phyloP scores from a whole-genome alignment of 2,113 vertebrate species.

The Zosterops japonicus region DNA sequence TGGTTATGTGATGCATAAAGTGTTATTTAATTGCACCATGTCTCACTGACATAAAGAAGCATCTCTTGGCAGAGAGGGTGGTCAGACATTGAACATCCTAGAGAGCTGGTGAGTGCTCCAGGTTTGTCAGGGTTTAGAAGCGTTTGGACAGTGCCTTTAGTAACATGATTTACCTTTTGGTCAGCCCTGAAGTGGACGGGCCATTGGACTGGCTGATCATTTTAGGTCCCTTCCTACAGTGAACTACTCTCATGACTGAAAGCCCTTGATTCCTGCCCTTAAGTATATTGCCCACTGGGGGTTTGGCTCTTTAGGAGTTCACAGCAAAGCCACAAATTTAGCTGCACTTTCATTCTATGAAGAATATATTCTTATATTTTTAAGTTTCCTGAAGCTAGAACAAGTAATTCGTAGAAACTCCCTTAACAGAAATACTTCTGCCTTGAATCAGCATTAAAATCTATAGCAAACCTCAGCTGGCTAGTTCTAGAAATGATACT shows the following conservation, averaged over 20 bases:
- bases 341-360: background rate
- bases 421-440: background rate
- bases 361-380: background rate
- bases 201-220: background rate
- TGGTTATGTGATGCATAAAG: background rate
- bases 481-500: background rate
- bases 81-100: background rate
- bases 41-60: background rate
- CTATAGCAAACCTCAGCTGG: background rate
- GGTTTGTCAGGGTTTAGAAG: background rate
- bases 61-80: background rate
- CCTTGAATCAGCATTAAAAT: background rate
- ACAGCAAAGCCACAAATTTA: background rate
- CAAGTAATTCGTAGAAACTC: background rate
- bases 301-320: background rate
- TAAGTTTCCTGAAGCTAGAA: background rate
- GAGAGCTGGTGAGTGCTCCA: background rate
- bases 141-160: background rate
- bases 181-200: background rate
- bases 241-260: background rate
- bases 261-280: background rate
- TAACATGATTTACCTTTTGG: background rate
- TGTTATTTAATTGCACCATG: background rate
- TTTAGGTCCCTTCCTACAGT: background rate
- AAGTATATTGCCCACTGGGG: background rate